phyloP scores from a whole-genome alignment of 1,140 invertebrate species.

The Papilio helenus region DNA sequence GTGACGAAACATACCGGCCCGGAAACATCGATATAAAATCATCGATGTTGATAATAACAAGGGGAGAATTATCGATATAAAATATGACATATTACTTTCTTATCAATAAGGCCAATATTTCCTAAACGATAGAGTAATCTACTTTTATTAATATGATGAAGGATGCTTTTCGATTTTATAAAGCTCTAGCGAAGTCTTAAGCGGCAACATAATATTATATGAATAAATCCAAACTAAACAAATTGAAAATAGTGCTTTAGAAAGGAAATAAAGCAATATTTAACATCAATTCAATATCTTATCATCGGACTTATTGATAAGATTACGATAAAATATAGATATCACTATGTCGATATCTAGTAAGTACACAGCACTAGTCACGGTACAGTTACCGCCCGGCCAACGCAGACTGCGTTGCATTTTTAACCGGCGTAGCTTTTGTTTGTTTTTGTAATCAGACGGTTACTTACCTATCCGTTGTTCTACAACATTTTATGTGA shows the following conservation, averaged over 20 bases:
- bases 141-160: too few relatives aligned
- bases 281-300: neutral
- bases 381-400: slow-evolving; percentile 48
- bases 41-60: neutral
- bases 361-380: slow-evolving; percentile 42
- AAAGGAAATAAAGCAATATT: neutral
- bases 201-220: neutral
- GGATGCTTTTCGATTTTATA: neutral
- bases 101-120: neutral
- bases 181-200: neutral
- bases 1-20: slow-evolving; percentile 29
- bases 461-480: slow-evolving; percentile 38
- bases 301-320: neutral
- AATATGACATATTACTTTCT: neutral
- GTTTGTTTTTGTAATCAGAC: slow-evolving; percentile 71
- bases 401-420: slow-evolving; percentile 51
- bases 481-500: slow-evolving; percentile 36
- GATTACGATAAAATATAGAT: neutral
- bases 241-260: neutral
- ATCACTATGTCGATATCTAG: neutral
- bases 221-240: neutral
- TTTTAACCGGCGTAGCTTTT: slow-evolving; percentile 58
- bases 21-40: neutral
- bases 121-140: too few relatives aligned
- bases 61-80: neutral